Percentiles rank a stretch among this genome's conserved stretches.
Evolutionary conservation across 2,888 invertebrate genomes (phyloP).

Genomic region (Lumbricus terrestris): DNA sequence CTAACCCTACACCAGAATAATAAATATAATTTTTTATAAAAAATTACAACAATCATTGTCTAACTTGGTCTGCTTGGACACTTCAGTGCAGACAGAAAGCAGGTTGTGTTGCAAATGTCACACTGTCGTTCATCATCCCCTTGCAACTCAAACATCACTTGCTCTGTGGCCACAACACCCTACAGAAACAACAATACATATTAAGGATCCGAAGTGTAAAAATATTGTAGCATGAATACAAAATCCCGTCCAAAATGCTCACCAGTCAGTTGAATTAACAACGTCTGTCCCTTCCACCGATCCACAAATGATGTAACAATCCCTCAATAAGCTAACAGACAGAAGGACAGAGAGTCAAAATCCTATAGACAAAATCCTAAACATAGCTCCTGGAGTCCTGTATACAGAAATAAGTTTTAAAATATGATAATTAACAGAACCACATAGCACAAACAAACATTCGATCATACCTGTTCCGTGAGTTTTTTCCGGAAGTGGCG

Average conservation of each 20-base stretch:
- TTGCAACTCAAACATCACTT: constrained; percentile 88
- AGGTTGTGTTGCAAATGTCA: constrained; percentile 91
- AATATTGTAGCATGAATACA: not conserved
- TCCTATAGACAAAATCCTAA: not conserved
- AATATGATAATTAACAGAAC: not conserved
- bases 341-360: not conserved
- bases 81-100: constrained; percentile 91
- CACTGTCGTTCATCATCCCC: constrained; percentile 97
- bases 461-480: constrained; percentile 46
- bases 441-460: not conserved
- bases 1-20: not conserved
- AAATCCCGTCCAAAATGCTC: not conserved
- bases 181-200: constrained; percentile 34
- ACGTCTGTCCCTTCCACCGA: not conserved
- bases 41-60: constrained; percentile 27
- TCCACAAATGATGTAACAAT: not conserved
- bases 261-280: not conserved
- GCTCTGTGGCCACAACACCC: constrained; percentile 84
- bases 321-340: not conserved
- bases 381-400: not conserved
- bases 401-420: not conserved
- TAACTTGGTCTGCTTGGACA: constrained; percentile 68
- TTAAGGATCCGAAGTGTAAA: not conserved
- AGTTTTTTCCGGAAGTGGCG: constrained; percentile 50
- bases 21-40: not conserved